phyloP scores from a whole-genome alignment of 1,140 invertebrate species.

The Caenorhabditis inopinata region DNA sequence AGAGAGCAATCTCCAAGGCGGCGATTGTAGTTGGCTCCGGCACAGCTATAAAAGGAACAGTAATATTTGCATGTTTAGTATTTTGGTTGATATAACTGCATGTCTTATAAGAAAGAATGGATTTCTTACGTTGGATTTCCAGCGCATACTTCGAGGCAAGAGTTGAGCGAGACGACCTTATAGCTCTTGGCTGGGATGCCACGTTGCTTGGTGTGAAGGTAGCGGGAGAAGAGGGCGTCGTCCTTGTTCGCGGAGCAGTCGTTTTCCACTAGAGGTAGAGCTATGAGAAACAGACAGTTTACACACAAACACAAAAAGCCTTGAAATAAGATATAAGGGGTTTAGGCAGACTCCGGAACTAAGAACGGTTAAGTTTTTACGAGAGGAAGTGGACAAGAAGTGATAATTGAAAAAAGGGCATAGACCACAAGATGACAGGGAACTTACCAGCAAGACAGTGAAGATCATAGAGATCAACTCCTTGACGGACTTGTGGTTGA shows the following conservation, averaged over 20 bases:
- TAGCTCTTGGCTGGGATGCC: constrained; percentile 55
- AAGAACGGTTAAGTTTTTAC: background rate
- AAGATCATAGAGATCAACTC: constrained; percentile 62
- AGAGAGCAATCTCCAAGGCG: constrained; percentile 60
- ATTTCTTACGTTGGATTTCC: constrained; percentile 46
- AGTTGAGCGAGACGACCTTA: constrained; percentile 55
- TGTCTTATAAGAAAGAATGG: too few species aligned
- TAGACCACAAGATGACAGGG: background rate
- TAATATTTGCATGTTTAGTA: too few species aligned
- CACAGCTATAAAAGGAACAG: constrained; percentile 49
- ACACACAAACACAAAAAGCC: constrained; percentile 19
- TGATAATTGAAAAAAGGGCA: background rate
- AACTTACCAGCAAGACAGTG: constrained; percentile 59
- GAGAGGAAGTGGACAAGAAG: background rate
- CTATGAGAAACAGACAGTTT: constrained; percentile 29
- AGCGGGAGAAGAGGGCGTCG: constrained; percentile 61
- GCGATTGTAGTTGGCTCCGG: constrained; percentile 66
- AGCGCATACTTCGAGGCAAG: constrained; percentile 58
- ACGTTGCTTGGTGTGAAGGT: constrained; percentile 61
- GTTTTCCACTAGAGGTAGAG: constrained; percentile 46
- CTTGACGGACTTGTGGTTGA: constrained; percentile 59
- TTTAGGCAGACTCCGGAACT: constrained; percentile 21
- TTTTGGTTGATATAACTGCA: too few species aligned
- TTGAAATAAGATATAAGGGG: background rate
- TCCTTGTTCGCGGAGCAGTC: constrained; percentile 54